Conservation (phyloP, 2,888 invertebrate genomes). For the Lithodes maja region DNA sequence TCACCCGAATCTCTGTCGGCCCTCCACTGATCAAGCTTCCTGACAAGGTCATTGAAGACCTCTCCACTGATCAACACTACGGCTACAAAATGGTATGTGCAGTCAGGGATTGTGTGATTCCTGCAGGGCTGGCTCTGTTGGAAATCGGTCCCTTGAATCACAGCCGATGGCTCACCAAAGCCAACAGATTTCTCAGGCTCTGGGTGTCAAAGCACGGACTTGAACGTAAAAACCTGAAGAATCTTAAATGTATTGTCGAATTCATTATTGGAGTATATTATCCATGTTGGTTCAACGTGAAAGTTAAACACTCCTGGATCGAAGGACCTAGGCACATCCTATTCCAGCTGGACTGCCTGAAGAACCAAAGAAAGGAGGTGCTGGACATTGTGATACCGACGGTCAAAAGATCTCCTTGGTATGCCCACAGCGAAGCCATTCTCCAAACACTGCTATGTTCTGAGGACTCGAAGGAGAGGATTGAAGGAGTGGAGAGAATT, state of each 20-base stretch:
- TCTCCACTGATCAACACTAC: slow-evolving; percentile 53
- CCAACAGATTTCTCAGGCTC: slow-evolving; percentile 12
- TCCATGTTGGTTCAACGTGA: slow-evolving; percentile 40
- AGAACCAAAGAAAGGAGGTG: slow-evolving; percentile 48
- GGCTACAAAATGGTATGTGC: slow-evolving; percentile 47
- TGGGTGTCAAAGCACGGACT: slow-evolving; percentile 44
- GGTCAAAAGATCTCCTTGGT: slow-evolving; percentile 54
- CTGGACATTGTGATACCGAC: slow-evolving; percentile 51
- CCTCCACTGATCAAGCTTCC: slow-evolving; percentile 33
- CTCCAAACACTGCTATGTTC: slow-evolving; percentile 37
- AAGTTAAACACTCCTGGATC: slow-evolving; percentile 30
- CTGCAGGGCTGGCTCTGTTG: slow-evolving; percentile 33
- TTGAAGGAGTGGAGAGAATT: slow-evolving; percentile 38
- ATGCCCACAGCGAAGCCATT: slow-evolving; percentile 33
- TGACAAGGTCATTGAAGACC: slow-evolving; percentile 42
- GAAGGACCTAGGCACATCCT: slow-evolving; percentile 46
- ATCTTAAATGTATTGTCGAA: slow-evolving; percentile 38
- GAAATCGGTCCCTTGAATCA: slow-evolving; percentile 25
- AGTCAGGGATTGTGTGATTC: slow-evolving; percentile 36
- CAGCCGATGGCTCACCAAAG: slow-evolving; percentile 54
- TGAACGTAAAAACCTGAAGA: slow-evolving; percentile 41
- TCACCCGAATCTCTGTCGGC: slow-evolving; percentile 35
- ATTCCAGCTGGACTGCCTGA: slow-evolving; percentile 37
- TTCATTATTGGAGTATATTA: slow-evolving; percentile 51
- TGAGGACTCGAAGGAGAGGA: slow-evolving; percentile 40